Base-by-base conservation (phyloP, 2,113 vertebrate species). In the Centrocercus urophasianus region DNA sequence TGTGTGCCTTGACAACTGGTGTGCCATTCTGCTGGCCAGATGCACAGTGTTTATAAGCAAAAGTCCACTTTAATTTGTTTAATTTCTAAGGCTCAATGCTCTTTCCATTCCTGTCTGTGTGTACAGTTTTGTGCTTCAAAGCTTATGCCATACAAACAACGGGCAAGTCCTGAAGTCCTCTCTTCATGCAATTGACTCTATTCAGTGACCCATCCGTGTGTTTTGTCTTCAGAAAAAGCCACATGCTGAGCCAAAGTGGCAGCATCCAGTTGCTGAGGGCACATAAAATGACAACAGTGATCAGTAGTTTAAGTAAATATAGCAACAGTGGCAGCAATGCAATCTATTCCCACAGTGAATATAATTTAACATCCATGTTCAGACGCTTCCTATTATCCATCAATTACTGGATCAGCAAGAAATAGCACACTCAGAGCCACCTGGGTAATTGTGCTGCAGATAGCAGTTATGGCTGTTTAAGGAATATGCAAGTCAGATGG, bases 401-500 rank as follows among this genome's bases (percentile, higher is more conserved):
- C 95, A 95, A 78, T 97, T 97, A 96, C 89, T 72, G 83, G 78
- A 92, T 79, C 93, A 96, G 95, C 73, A 85, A 96, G 93, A 94
- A 95, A 85, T 27, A 64, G 34, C 38, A 42, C 16, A 36, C 56
- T 72, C 89, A 89, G 52, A 95, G 40, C 50, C 88, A 82, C 83
- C 60, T 78, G 93, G 60, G 90, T 88, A 88, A 90, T 79, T 83
- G 56, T 34, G 61, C 10, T 5, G 72, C 36, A 69, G 82, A 93
- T n/a, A 65, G 34, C n/a, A 67, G 67, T 77, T 93, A 18, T 5
- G 24, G 22, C 72, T 93, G 45, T 77, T 97, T 61, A 86, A 91
- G 54, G 52, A 66, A 38, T 3, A 42, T n/a, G 64, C 5, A 0
- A 91, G 45, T 79, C 30, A 64, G 61, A 45, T 57, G 52, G 43